These are phyloP conservation scores for Linnaemya vulpina DNA, from an alignment of 2,888 invertebrate genomes.

Conservation along the genomic window DNA sequence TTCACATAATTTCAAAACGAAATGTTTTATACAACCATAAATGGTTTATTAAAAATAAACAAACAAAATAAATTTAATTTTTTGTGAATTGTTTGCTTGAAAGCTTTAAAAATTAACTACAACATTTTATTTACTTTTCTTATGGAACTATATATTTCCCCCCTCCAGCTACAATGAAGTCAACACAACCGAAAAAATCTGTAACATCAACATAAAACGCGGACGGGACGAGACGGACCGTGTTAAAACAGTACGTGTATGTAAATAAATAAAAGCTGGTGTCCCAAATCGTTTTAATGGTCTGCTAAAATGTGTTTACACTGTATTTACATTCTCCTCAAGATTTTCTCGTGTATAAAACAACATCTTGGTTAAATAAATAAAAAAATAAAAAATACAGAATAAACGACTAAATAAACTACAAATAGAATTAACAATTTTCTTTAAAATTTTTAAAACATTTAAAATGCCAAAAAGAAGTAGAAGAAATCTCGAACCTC, in stretches of 20 bases:
- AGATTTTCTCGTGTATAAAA: neutral
- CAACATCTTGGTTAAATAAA: slow-evolving; percentile 8
- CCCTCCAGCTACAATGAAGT: neutral
- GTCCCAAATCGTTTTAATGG: slow-evolving; percentile 78
- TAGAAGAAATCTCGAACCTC: neutral
- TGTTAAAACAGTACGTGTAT: slow-evolving; percentile 46
- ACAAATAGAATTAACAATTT: slow-evolving; percentile 57
- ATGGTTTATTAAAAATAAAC: slow-evolving; percentile 25
- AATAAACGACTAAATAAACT: slow-evolving; percentile 37
- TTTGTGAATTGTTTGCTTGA: slow-evolving; percentile 32
- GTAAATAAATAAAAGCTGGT: slow-evolving; percentile 60
- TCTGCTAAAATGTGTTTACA: slow-evolving; percentile 80
- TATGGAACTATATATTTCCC: slow-evolving; percentile 17
- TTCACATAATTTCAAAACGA: neutral
- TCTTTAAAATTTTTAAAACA: slow-evolving; percentile 43
- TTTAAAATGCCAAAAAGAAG: slow-evolving; percentile 46
- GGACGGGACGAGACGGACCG: slow-evolving; percentile 9
- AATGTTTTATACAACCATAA: slow-evolving; percentile 24
- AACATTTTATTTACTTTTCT: slow-evolving; percentile 54
- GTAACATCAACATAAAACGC: slow-evolving; percentile 46
- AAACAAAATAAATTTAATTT: neutral
- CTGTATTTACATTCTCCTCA: slow-evolving; percentile 42
- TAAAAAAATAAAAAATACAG: neutral
- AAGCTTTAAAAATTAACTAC: slow-evolving; percentile 47
- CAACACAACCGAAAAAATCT: slow-evolving; percentile 52